Base-by-base conservation (phyloP, 2,888 invertebrate genomes). In the Synergus japonicus region DNA sequence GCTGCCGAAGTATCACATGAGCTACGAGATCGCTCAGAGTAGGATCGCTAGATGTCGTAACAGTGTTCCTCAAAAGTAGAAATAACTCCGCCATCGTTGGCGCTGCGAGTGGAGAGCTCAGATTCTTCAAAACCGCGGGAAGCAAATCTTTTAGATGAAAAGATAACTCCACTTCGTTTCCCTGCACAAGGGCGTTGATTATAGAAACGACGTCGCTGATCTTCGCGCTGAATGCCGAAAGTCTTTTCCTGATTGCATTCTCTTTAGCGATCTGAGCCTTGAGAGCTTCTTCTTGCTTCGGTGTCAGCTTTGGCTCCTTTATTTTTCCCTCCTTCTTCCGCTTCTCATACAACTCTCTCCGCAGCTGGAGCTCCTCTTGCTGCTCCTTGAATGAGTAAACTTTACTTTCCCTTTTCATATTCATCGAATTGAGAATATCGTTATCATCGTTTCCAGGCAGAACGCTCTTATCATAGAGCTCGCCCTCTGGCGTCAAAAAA, bases 321-420 rank as follows among this genome's bases (percentile, higher is more conserved):
- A 95, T 92, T 91, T 96, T 97, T 0, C 97, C 97, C 87, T 97
- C 96, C 80, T 94, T 94, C 44, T 95, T 95, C 78, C 95, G 95
- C 92, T 98, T 98, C 87, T 98, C 98, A 86, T 98, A 98, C 29
- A 98, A 93, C 93, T 99, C 98, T 82, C 97, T 95, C n/a, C 97
- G 94, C 78, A 99, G 93, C 90, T 98, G 97, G 85, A 98, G 92
- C 91, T 99, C 99, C 89, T 98, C 99, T 89, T 98, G 94, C 91
- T 99, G 99, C 83, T 99, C 99, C 90, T 98, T 97, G 92, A 97
- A 98, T 83, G 98, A 98, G 92, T 99, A 99, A 2, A 96, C 97
- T 93, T 98, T 99, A 92, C 98, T 99, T 92, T 99, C 99, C 18
- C 98, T 94, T 92, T 97, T 98, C 91, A 99, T 94, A 88, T 99